phyloP scores from a whole-genome alignment of 2,797 vertebrate genomes.

The Danio albolineatus region DNA sequence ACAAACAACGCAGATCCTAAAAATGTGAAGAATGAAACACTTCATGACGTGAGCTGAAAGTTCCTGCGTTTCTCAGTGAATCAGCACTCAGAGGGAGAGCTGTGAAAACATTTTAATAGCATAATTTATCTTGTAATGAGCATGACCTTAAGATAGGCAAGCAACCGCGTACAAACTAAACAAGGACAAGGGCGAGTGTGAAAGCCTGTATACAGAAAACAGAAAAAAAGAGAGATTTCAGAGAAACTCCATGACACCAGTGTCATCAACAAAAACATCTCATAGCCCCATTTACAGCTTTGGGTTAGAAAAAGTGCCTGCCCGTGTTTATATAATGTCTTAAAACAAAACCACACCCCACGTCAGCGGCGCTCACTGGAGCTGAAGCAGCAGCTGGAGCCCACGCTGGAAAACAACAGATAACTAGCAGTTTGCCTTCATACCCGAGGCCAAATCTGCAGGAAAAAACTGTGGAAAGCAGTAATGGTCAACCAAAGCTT shows the following conservation, averaged over 20 bases:
- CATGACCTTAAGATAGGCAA: constrained; percentile 17
- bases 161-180: background rate
- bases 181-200: constrained; percentile 6
- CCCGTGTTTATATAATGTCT: constrained; percentile 41
- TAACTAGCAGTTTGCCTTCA: constrained; percentile 60
- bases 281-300: constrained; percentile 59
- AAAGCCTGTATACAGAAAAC: background rate
- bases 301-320: constrained; percentile 55
- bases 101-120: constrained; percentile 28
- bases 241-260: constrained; percentile 4
- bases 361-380: constrained; percentile 31
- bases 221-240: background rate
- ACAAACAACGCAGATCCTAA: too few species aligned
- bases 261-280: constrained; percentile 14
- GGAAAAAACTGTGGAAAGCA: constrained; percentile 45
- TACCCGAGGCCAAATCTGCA: constrained; percentile 26
- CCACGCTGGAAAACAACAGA: constrained; percentile 63
- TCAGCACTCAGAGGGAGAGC: background rate
- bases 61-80: background rate
- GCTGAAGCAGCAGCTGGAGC: constrained; percentile 29
- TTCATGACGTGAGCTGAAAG: background rate
- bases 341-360: constrained; percentile 39
- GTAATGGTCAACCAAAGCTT: constrained; percentile 63
- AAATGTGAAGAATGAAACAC: background rate
- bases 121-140: constrained; percentile 22